Percentiles rank a stretch among this genome's conserved stretches.
These are phyloP conservation scores for Mimumesa dahlbomi DNA, from an alignment of 2,888 invertebrate species.

Conservation along the genomic window DNA sequence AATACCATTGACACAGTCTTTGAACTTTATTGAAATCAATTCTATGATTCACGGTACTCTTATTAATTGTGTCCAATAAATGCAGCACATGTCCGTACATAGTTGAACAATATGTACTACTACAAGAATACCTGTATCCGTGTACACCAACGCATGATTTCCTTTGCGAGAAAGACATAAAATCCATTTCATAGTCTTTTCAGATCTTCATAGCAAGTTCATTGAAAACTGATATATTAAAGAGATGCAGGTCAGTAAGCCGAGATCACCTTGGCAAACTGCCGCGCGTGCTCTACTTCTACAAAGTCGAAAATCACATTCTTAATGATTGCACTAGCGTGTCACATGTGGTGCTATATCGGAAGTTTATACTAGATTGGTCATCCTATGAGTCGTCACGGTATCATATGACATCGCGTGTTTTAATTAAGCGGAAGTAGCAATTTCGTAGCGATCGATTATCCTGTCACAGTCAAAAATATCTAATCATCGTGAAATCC, in stretches of 20 bases:
- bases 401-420: not conserved
- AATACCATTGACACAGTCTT: conserved; percentile 4
- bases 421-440: not conserved
- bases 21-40: conserved; percentile 9
- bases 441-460: too few species aligned
- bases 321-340: conserved; percentile 47
- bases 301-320: conserved; percentile 28
- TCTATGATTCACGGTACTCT: too few species aligned
- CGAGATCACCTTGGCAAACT: conserved; percentile 30
- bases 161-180: too few species aligned
- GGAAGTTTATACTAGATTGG: conserved; percentile 18
- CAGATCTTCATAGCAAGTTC: too few species aligned
- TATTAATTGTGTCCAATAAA: too few species aligned
- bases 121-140: too few species aligned
- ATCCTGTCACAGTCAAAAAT: too few species aligned
- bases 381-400: not conserved
- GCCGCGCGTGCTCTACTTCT: conserved; percentile 12
- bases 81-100: too few species aligned
- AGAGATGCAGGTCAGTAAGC: conserved; percentile 41
- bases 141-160: too few species aligned
- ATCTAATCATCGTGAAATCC: too few species aligned
- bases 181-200: too few species aligned
- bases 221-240: conserved; percentile 29
- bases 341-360: conserved; percentile 20
- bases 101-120: too few species aligned